A percentile compares a stretch with the other conserved stretches of the same genome.
phyloP scores from a whole-genome alignment of 2,113 vertebrate species.

The Aythya baeri region DNA sequence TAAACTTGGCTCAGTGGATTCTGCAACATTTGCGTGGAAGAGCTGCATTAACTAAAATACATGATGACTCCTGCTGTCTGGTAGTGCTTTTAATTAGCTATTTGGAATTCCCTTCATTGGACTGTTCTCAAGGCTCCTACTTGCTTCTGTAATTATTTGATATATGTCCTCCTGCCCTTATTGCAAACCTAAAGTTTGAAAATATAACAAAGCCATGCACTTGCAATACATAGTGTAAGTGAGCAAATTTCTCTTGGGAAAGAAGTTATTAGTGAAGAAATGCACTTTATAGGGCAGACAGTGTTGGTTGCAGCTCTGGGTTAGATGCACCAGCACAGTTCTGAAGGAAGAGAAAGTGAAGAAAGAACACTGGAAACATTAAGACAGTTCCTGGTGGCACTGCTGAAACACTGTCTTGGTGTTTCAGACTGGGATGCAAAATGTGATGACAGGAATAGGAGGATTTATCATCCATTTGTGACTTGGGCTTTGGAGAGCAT shows the following conservation, averaged over 20 bases:
- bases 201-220: neutral
- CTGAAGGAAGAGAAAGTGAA: neutral
- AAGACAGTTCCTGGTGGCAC: neutral
- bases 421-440: constrained; percentile 2
- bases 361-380: neutral
- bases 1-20: neutral
- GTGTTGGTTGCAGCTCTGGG: neutral
- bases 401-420: neutral
- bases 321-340: neutral
- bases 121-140: neutral
- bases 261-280: neutral
- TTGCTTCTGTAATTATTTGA: neutral
- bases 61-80: neutral
- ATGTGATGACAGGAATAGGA: neutral
- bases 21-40: neutral
- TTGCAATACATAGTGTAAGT: neutral
- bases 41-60: neutral
- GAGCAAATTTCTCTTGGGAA: neutral
- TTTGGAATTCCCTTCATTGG: neutral
- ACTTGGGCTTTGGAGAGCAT: neutral
- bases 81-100: neutral
- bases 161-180: neutral
- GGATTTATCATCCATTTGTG: neutral
- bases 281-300: neutral
- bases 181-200: neutral